phyloP scores from a whole-genome alignment of 2,797 vertebrate species.

The Anguilla obscura region DNA sequence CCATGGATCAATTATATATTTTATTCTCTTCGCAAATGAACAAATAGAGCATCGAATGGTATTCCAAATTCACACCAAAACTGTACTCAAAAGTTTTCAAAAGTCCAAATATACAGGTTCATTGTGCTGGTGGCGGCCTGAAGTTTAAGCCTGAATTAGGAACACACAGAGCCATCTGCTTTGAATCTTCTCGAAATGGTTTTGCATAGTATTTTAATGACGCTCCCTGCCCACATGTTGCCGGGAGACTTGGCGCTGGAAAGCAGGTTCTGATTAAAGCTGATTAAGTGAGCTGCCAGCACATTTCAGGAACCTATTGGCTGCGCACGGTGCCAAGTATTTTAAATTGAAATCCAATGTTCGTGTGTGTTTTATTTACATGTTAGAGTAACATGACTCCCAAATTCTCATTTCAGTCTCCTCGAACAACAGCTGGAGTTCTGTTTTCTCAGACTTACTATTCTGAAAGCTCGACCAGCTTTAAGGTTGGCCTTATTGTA shows the following conservation, averaged over 20 bases:
- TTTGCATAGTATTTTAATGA: slow-evolving; percentile 55
- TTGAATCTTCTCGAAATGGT: slow-evolving; percentile 51
- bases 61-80: slow-evolving; percentile 17
- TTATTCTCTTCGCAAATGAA: background rate
- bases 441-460: slow-evolving; percentile 23
- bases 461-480: slow-evolving; percentile 2
- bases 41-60: background rate
- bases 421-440: slow-evolving; percentile 39
- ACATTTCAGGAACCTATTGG: slow-evolving; percentile 48
- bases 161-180: slow-evolving; percentile 55
- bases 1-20: background rate
- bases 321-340: slow-evolving; percentile 40
- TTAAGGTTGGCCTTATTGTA: background rate
- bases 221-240: slow-evolving; percentile 35
- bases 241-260: background rate
- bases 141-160: slow-evolving; percentile 25
- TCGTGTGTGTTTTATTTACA: slow-evolving; percentile 54
- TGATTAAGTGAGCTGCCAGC: slow-evolving; percentile 53
- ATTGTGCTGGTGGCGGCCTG: slow-evolving; percentile 34
- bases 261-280: slow-evolving; percentile 50
- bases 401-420: slow-evolving; percentile 48
- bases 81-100: background rate
- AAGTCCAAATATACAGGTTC: slow-evolving; percentile 28
- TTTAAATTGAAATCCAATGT: slow-evolving; percentile 46
- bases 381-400: slow-evolving; percentile 48